Conservation (phyloP, 2,888 invertebrate genomes). For the Piscicola geometra region DNA sequence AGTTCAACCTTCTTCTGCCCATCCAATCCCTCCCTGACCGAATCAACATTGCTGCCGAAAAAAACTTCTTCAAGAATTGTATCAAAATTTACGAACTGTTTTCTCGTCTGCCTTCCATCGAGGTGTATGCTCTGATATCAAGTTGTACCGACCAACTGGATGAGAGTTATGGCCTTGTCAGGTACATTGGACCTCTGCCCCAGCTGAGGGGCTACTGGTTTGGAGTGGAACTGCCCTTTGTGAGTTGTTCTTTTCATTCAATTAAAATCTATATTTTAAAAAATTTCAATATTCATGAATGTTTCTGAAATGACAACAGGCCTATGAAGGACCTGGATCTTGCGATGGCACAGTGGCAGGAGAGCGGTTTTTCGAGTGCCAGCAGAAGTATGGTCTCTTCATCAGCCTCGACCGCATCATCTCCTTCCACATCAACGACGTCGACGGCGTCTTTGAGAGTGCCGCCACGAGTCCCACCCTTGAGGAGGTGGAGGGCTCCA, state of each 20-base stretch:
- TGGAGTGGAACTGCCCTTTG: conserved; percentile 47
- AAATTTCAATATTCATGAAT: neutral
- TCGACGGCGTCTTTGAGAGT: conserved; percentile 10
- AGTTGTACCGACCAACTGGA: conserved; percentile 25
- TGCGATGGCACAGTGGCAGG: conserved; percentile 23
- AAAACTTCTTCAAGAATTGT: conserved; percentile 11
- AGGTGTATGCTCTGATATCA: conserved; percentile 9
- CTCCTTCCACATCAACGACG: conserved; percentile 5
- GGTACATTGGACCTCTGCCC: conserved; percentile 41
- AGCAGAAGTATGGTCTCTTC: conserved; percentile 27
- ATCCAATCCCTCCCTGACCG: conserved; percentile 27
- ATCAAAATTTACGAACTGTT: conserved; percentile 18
- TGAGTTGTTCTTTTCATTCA: conserved; percentile 24
- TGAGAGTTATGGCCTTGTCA: conserved; percentile 30
- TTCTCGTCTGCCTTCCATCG: neutral
- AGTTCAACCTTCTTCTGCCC: conserved; percentile 26
- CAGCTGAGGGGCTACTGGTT: conserved; percentile 48
- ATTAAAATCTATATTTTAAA: neutral
- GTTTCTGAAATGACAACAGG: neutral
- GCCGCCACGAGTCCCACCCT: neutral
- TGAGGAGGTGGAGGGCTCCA: no score
- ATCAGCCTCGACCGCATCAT: conserved; percentile 23
- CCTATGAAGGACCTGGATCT: conserved; percentile 11
- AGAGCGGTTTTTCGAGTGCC: conserved; percentile 30
- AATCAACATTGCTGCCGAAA: conserved; percentile 25